Percentiles rank a stretch among this genome's conserved stretches.
Evolutionary conservation across 2,113 vertebrate species (phyloP).

Genomic region (Sander lucioperca): DNA sequence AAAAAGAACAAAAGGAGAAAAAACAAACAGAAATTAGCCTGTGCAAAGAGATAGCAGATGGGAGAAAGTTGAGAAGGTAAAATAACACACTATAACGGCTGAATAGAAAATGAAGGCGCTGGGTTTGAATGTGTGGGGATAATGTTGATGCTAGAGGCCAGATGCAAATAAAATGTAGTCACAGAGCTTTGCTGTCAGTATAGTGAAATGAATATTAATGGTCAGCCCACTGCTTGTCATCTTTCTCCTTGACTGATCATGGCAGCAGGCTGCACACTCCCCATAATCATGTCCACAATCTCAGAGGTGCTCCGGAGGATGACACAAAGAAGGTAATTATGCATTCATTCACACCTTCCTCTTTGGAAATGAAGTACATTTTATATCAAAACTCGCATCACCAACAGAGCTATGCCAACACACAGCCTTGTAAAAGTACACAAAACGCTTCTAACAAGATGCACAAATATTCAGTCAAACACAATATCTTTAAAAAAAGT

Average conservation of each 20-base stretch:
- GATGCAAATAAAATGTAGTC: conserved; percentile 19
- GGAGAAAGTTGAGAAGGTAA: conserved; percentile 14
- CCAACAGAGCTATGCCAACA: neutral
- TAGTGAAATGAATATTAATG: conserved; percentile 52
- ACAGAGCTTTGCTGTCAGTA: conserved; percentile 19
- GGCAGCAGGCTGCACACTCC: conserved; percentile 7
- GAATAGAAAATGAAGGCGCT: conserved; percentile 16
- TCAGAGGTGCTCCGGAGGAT: conserved; percentile 21
- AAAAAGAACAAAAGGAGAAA: neutral
- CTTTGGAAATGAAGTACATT: conserved; percentile 15
- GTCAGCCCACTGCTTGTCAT: conserved; percentile 43
- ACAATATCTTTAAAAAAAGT: neutral
- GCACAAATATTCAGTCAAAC: conserved; percentile 4
- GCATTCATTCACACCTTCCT: conserved; percentile 23
- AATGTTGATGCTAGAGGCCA: neutral
- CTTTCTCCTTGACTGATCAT: conserved; percentile 31
- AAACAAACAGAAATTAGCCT: conserved; percentile 5
- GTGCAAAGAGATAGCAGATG: conserved; percentile 45
- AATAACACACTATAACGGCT: conserved; percentile 6
- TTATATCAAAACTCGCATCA: conserved; percentile 27
- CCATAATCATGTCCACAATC: conserved; percentile 25
- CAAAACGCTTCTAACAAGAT: neutral
- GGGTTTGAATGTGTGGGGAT: neutral
- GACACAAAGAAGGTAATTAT: conserved; percentile 21
- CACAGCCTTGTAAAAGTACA: neutral